Evolutionary conservation across 2,888 invertebrate genomes (phyloP), one percentile per base, ranked within the genome.

Genomic region (Pyrgus malvae): DNA sequence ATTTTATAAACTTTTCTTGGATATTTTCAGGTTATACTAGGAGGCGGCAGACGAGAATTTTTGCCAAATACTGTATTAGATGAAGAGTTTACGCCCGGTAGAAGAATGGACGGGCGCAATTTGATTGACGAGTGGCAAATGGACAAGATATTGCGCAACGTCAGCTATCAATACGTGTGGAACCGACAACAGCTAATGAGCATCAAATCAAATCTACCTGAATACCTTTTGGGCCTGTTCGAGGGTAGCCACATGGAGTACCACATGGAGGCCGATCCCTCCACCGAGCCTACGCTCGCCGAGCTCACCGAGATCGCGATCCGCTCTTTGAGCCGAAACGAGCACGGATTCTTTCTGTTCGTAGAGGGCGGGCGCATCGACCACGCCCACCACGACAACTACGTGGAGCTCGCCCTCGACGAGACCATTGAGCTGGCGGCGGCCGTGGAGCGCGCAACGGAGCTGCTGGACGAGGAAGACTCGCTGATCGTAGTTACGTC

Each of bases 401-500:
- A 65, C 59, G 91, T 91, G 0, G 80, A 78, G 31, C 81, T 83
- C 14, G 93, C 95, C 0, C 72, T 95, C 1, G 91, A 92, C 57
- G 95, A 95, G 72, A 92, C 93, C 0, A 71, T 93, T 0, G 92
- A 92, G 64, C 85, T 94, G 62, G 89, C 91, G 59, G 76, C 84
- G 6, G 92, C 95, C 27, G 80, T 93, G 9, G 53, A 54, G 11
- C 59, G 60, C 3, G 69, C 95, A 1, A 64, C 83, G 31, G 61
- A 62, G 29, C 74, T 68, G 31, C 50, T 67, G 2, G 53, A 76
- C 42, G 78, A 79, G 8, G 80, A 92, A 1, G 94, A 96, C 48
- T 95, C 96, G 0, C 79, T 96, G 19, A 91, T 95, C 23, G 91
- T 96, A 8, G 95, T 94, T 3, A 94, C 94, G 0, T 90, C 94